Conservation (phyloP, 2,113 vertebrate genomes). For the Ornithorhynchus anatinus region DNA sequence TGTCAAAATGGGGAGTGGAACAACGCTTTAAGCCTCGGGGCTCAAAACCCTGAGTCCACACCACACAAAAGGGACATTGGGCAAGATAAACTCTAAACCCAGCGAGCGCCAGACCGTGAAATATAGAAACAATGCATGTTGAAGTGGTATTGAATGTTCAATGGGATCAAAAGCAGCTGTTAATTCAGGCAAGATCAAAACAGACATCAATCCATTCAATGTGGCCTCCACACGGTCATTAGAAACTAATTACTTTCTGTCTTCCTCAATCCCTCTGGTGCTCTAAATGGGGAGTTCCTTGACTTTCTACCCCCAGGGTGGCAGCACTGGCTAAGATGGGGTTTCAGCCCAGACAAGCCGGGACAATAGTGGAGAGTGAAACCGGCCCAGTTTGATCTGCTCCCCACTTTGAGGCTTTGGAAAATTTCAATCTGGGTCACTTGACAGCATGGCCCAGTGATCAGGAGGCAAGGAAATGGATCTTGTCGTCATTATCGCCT, state of each 20-base stretch:
- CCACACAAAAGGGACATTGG: constrained; percentile 44
- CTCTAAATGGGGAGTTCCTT: constrained; percentile 29
- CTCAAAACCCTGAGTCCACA: constrained; percentile 30
- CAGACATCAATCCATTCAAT: constrained; percentile 56
- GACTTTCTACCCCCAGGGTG: constrained; percentile 1
- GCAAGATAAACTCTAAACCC: constrained; percentile 31
- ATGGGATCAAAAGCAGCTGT: constrained; percentile 42
- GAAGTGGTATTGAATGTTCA: constrained; percentile 13
- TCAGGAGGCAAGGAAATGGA: no score
- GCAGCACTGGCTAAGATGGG: not conserved
- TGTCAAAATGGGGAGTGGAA: constrained; percentile 20
- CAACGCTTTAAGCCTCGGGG: constrained; percentile 36
- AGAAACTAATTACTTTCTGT: constrained; percentile 64
- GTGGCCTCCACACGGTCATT: constrained; percentile 60
- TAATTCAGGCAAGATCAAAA: constrained; percentile 63
- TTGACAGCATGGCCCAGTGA: no score
- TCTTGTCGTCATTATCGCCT: no score
- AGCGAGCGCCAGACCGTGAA: constrained; percentile 52
- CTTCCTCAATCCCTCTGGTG: constrained; percentile 37
- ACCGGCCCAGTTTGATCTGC: not conserved
- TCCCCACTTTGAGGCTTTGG: no score
- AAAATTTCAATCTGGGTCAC: no score
- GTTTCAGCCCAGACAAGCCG: not conserved
- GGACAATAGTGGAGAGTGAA: not conserved
- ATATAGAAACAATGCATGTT: constrained; percentile 42